Evolutionary conservation across 2,797 vertebrate species (phyloP), one percentile per base, ranked within the genome.

Genomic region (Sebastes matsubarae): DNA sequence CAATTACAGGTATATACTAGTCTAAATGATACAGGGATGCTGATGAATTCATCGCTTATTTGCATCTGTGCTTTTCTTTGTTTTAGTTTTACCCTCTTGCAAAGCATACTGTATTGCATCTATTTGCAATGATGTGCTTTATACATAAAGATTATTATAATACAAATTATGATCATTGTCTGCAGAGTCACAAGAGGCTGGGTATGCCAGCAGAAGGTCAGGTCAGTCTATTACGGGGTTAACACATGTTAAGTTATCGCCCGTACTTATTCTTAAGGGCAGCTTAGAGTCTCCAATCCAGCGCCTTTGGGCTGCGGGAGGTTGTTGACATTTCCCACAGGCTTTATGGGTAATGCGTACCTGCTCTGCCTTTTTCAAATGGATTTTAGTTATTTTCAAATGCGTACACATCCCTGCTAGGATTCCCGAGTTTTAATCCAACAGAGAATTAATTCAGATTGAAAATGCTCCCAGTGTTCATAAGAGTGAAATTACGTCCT

Each of bases 1-100:
- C 61, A 77, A 59, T 73, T 77, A 75, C 36, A 68, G 29, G 42
- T 71, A 73, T 63, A 63, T 50, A 20, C 32, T 54, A 42, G 7
- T 50, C 38, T 55, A 30, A 52, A 78, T 72, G 6, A 58, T 65
- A 46, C 10, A 6, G 10, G 7, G 8, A 58, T 50, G 24, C 8
- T 24, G 63, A 75, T 77, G 2, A 64, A 78, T 77, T 77, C 0
- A 22, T 29, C 74, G 4, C 8, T 20, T 36, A 32, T 36, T 75
- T 74, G 32, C 16, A 30, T 42, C 4, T 10, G 1, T 27, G 10
- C 6, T 59, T 54, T 74, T 20, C 14, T 29, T 38, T 68, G 4
- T 8, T 58, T 32, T 55, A 18, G 14, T 66, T 74, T 60, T n/a
- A 8, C 22, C 30, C 10, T 38, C 32, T 50, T 63, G 9, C 38